Evolutionary conservation across 2,888 invertebrate species (phyloP).

Genomic region (Ommatoiulus sabulosus): DNA sequence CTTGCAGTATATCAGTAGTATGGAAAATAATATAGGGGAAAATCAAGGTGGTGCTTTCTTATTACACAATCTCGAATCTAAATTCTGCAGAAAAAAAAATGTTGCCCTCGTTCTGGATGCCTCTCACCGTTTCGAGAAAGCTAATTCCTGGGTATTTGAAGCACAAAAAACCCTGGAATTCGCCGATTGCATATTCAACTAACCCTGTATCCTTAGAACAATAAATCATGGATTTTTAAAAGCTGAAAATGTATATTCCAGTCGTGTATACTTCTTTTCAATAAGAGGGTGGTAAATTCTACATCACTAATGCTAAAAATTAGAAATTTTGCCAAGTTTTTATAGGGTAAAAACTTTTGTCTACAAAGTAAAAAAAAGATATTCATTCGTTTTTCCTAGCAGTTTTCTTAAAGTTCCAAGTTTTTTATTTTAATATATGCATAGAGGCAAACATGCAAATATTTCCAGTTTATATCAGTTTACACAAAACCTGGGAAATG

Average conservation of each 20-base stretch:
- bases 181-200: neutral
- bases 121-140: slow-evolving; percentile 2
- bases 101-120: neutral
- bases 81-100: neutral
- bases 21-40: neutral
- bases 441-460: too few species aligned
- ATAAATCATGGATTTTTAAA: neutral
- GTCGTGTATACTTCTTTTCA: too few species aligned
- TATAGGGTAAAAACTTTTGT: too few species aligned
- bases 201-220: neutral
- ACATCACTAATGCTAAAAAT: too few species aligned
- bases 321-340: too few species aligned
- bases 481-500: too few species aligned
- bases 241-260: neutral
- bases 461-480: too few species aligned
- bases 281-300: too few species aligned
- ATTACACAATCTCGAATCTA: slow-evolving; percentile 21
- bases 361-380: too few species aligned
- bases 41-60: neutral
- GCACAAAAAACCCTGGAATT: neutral
- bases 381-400: too few species aligned
- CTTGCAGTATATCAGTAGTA: neutral
- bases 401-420: too few species aligned
- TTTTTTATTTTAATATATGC: too few species aligned
- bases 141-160: neutral